phyloP scores from a whole-genome alignment of 2,888 invertebrate genomes.

The Standfussiana lucernea region DNA sequence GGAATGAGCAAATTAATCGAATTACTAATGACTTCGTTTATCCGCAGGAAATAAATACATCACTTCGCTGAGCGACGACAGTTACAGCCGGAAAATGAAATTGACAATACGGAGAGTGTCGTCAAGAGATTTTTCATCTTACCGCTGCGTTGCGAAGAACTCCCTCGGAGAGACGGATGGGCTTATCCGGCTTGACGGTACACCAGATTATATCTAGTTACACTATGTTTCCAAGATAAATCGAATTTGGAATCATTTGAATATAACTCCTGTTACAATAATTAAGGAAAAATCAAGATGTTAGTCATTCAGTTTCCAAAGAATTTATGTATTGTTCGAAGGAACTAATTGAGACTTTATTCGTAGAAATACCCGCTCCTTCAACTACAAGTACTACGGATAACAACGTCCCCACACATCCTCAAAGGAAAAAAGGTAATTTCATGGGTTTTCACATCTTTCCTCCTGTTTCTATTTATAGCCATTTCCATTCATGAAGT shows the following conservation, averaged over 20 bases:
- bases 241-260: constrained; percentile 50
- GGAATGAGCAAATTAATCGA: constrained; percentile 55
- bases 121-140: constrained; percentile 95
- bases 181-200: constrained; percentile 96
- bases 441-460: constrained; percentile 27
- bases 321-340: background rate
- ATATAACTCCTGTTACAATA: background rate
- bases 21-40: constrained; percentile 59
- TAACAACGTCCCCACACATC: constrained; percentile 90
- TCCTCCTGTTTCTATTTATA: constrained; percentile 33
- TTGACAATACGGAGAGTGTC: constrained; percentile 96
- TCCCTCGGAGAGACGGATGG: constrained; percentile 97
- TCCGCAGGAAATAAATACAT: constrained; percentile 96
- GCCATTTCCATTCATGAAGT: constrained; percentile 63
- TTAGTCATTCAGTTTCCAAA: background rate
- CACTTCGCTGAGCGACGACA: constrained; percentile 95
- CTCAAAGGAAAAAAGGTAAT: constrained; percentile 92
- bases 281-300: background rate
- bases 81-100: constrained; percentile 97
- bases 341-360: constrained; percentile 41
- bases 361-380: constrained; percentile 96
- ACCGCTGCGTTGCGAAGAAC: constrained; percentile 97
- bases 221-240: constrained; percentile 59
- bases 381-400: constrained; percentile 92
- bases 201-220: constrained; percentile 76